A percentile compares a stretch with the other conserved stretches of the same genome.
Evolutionary conservation across 2,113 vertebrate species (phyloP).

Genomic region (Pluvianellus socialis): DNA sequence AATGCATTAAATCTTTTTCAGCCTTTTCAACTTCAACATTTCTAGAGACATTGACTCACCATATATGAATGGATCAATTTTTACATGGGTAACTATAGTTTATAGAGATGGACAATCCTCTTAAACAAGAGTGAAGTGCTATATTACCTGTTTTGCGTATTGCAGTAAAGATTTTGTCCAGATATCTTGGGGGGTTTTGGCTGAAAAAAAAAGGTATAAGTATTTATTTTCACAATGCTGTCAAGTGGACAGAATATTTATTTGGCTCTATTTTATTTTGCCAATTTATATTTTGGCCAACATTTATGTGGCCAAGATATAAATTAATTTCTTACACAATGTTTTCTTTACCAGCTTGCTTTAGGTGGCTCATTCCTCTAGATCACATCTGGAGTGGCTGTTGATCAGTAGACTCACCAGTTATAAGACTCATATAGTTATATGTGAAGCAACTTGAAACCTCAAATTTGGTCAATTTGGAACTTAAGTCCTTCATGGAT

Average conservation of each 20-base stretch:
- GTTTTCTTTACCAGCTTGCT: background rate
- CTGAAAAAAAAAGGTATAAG: background rate
- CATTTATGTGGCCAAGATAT: background rate
- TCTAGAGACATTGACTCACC: background rate
- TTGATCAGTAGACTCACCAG: background rate
- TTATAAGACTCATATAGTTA: background rate
- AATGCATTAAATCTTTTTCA: background rate
- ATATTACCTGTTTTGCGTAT: background rate
- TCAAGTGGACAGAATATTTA: background rate
- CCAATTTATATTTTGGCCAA: too few relatives aligned
- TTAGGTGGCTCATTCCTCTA: background rate
- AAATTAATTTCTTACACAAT: background rate
- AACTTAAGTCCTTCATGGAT: background rate
- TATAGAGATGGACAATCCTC: background rate
- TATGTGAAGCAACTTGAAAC: background rate
- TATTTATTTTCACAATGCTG: background rate
- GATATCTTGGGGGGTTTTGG: rapidly evolving
- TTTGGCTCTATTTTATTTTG: too few relatives aligned
- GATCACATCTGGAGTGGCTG: background rate
- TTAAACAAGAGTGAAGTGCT: background rate
- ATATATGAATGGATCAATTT: background rate
- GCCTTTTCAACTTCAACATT: background rate
- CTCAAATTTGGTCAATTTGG: background rate
- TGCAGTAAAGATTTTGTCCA: background rate
- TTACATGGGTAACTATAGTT: background rate